phyloP scores from a whole-genome alignment of 2,113 vertebrate species.

The Neodon shergylaensis region DNA sequence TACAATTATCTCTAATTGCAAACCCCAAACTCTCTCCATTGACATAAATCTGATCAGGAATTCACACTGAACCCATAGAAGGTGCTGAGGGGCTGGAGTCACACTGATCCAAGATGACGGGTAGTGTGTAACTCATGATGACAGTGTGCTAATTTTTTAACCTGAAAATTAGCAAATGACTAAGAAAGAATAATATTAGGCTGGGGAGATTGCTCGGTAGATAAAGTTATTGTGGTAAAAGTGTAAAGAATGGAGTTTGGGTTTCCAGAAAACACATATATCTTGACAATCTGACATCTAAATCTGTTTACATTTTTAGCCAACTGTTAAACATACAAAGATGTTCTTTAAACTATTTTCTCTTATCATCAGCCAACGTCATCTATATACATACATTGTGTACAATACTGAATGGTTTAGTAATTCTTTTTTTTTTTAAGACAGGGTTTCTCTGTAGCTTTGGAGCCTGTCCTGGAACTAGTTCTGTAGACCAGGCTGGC shows the following conservation, averaged over 20 bases:
- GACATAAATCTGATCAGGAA: not conserved
- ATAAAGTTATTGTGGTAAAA: too few species aligned
- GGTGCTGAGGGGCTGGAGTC: not conserved
- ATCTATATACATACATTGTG: not conserved
- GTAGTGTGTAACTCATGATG: not conserved
- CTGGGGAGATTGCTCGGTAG: not conserved
- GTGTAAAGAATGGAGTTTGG: not conserved
- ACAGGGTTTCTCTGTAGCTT: too few species aligned
- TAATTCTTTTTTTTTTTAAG: not conserved
- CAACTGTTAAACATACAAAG: not conserved
- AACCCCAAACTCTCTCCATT: not conserved
- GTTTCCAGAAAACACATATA: not conserved
- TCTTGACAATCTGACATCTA: not conserved
- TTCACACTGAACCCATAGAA: not conserved
- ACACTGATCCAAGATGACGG: not conserved
- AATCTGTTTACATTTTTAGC: conserved; percentile 13
- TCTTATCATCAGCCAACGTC: not conserved
- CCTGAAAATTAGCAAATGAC: not conserved
- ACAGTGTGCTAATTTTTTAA: not conserved
- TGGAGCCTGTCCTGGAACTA: too few species aligned
- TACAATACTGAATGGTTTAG: conserved; percentile 12
- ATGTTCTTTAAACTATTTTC: conserved; percentile 35
- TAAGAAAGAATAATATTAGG: not conserved
- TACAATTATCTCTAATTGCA: not conserved
- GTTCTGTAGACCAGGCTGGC: too few species aligned